These are phyloP conservation scores for Xanthia icteritia DNA, from an alignment of 2,888 invertebrate genomes.

Conservation along the genomic window DNA sequence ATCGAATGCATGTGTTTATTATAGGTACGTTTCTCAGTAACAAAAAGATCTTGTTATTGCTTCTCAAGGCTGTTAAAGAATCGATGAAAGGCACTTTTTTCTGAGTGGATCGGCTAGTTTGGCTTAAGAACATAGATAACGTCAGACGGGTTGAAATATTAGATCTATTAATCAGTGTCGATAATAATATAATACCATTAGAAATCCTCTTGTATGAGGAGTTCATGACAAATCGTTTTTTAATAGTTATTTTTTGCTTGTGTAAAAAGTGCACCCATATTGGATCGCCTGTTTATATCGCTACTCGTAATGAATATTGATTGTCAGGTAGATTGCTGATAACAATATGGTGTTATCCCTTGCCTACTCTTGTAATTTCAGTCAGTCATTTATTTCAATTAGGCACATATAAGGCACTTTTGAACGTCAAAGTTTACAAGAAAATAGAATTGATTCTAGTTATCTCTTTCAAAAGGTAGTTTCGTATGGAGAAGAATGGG, in stretches of 20 bases:
- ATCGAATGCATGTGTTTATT: slow-evolving; percentile 25
- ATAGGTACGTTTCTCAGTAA: slow-evolving; percentile 1
- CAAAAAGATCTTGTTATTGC: slow-evolving; percentile 41
- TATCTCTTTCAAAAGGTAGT: too few species aligned
- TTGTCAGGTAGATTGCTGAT: slow-evolving; percentile 1
- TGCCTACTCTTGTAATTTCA: background rate
- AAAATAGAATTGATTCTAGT: too few species aligned
- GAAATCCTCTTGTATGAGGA: slow-evolving; percentile 1
- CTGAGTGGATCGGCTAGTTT: background rate
- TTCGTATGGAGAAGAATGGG: too few species aligned
- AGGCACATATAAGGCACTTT: too few species aligned
- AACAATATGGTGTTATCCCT: background rate
- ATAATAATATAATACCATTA: slow-evolving; percentile 10
- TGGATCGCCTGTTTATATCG: background rate
- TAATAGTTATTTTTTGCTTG: slow-evolving; percentile 20
- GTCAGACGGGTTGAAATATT: slow-evolving; percentile 16
- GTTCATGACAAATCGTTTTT: slow-evolving; percentile 20
- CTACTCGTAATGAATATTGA: slow-evolving; percentile 12
- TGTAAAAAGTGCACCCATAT: background rate
- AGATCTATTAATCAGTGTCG: slow-evolving; percentile 19
- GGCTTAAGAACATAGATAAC: background rate
- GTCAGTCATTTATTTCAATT: too few species aligned
- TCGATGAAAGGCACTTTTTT: slow-evolving; percentile 33
- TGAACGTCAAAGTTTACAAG: too few species aligned
- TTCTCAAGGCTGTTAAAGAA: slow-evolving; percentile 47